Conservation (phyloP, 2,888 invertebrate genomes). For the Fissipunctia ypsillon region DNA sequence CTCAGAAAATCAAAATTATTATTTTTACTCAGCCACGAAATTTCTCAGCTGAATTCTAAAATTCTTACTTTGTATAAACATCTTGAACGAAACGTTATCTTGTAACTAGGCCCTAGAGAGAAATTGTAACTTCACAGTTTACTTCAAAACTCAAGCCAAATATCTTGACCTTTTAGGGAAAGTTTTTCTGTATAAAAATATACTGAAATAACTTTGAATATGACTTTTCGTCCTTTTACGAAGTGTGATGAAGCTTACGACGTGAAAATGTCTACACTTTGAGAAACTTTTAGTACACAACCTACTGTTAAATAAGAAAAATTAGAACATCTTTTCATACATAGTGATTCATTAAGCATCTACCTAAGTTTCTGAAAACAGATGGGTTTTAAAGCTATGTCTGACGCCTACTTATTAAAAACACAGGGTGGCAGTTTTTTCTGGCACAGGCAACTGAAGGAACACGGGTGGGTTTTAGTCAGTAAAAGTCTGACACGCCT, state of each 20-base stretch:
- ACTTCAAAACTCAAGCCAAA: constrained; percentile 38
- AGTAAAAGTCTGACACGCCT: too few species aligned
- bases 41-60: constrained; percentile 39
- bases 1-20: constrained; percentile 46
- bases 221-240: not conserved
- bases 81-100: constrained; percentile 39
- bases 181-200: constrained; percentile 11
- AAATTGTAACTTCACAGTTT: constrained; percentile 40
- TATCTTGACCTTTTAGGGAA: constrained; percentile 31
- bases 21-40: constrained; percentile 43
- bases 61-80: constrained; percentile 51
- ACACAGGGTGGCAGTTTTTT: too few species aligned
- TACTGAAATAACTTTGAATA: constrained; percentile 15
- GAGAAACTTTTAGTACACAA: not conserved
- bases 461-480: too few species aligned
- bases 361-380: not conserved
- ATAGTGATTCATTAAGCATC: not conserved
- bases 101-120: constrained; percentile 35
- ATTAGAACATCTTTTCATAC: not conserved
- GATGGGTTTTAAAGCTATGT: not conserved
- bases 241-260: not conserved
- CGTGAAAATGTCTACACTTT: not conserved
- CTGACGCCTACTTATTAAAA: not conserved
- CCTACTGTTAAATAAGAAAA: not conserved
- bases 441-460: too few species aligned